These are phyloP conservation scores for Galbula dea DNA, from an alignment of 2,113 vertebrate species.

Conservation along the genomic window DNA sequence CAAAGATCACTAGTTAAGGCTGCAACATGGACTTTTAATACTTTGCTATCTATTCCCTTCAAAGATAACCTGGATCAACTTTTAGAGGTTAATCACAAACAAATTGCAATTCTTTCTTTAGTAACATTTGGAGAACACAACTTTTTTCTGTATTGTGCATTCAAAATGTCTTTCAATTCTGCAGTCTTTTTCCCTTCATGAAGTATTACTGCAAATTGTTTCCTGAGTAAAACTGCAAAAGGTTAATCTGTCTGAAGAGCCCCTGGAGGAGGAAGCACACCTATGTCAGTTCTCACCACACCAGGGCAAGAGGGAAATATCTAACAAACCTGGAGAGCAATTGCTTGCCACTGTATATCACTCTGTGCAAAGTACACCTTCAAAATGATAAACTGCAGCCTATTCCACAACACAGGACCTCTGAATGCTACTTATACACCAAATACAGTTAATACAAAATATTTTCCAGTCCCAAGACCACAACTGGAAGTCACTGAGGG, in stretches of 20 bases:
- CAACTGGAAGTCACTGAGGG: background rate
- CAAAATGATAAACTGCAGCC: background rate
- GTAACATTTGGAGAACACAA: background rate
- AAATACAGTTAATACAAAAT: rapidly evolving
- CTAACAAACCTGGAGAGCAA: background rate
- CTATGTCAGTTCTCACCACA: background rate
- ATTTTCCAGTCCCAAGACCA: background rate
- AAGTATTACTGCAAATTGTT: background rate
- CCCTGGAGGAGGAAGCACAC: background rate
- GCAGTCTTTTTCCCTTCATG: background rate
- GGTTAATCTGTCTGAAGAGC: background rate
- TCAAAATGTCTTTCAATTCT: background rate
- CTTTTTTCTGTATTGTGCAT: background rate
- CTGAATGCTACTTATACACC: too few species aligned
- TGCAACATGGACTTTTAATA: background rate
- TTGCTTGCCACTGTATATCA: background rate
- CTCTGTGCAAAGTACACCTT: background rate
- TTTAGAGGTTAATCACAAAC: background rate
- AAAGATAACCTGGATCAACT: background rate
- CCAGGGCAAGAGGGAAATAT: background rate
- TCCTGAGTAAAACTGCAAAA: background rate
- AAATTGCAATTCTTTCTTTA: background rate
- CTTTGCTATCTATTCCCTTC: background rate
- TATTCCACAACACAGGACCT: background rate
- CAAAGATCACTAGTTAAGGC: background rate